Percentiles rank a stretch among this genome's conserved stretches.
Evolutionary conservation across 2,888 invertebrate genomes (phyloP).

Genomic region (Sabatieria punctata): DNA sequence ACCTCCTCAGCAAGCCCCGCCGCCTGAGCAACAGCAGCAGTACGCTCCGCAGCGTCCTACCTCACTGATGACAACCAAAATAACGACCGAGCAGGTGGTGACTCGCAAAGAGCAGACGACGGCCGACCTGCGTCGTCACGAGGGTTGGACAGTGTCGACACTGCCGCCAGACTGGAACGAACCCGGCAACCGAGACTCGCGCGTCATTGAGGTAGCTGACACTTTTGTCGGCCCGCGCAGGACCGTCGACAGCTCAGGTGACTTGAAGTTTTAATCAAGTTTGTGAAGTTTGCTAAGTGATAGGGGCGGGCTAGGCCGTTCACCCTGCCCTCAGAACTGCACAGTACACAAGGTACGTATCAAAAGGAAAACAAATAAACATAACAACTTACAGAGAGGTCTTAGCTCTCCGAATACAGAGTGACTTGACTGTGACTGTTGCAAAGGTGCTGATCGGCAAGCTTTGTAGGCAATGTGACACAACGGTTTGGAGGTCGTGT

Average conservation of each 20-base stretch:
- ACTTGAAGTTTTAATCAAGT: no score
- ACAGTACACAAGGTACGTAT: no score
- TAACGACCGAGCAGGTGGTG: background rate
- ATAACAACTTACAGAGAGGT: no score
- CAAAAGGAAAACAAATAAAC: no score
- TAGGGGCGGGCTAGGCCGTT: no score
- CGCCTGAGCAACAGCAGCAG: background rate
- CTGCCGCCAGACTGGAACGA: conserved; percentile 27
- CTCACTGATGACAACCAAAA: conserved; percentile 1
- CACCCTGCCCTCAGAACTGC: no score
- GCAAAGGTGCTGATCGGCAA: no score
- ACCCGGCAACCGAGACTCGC: conserved; percentile 16
- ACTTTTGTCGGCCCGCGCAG: conserved; percentile 22
- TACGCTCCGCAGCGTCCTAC: background rate
- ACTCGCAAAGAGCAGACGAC: conserved; percentile 1
- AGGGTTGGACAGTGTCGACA: conserved; percentile 28
- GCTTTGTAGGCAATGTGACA: conserved; percentile 7
- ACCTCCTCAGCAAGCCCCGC: conserved; percentile 9
- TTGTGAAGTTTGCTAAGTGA: no score
- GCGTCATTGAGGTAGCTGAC: conserved; percentile 31
- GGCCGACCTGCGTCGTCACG: conserved; percentile 7
- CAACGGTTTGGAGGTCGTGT: conserved; percentile 24
- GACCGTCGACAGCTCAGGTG: conserved; percentile 15
- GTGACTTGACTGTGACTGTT: no score
- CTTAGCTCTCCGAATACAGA: no score